phyloP scores from a whole-genome alignment of 2,888 invertebrate genomes.

The Emesis furor region DNA sequence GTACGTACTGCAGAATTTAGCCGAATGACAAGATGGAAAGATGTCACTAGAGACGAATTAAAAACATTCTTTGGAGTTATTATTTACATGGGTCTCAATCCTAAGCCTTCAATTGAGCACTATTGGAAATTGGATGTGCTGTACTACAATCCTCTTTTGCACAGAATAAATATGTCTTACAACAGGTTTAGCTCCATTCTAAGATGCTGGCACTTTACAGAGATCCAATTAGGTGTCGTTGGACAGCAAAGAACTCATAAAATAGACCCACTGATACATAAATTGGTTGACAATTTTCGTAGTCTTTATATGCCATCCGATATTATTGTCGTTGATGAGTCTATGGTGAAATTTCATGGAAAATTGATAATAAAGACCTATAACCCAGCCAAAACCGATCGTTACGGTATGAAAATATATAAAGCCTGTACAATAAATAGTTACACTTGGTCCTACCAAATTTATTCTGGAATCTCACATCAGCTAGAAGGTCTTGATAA shows the following conservation, averaged over 20 bases:
- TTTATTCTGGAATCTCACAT: too few relatives aligned
- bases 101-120: slow-evolving; percentile 49
- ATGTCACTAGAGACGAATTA: slow-evolving; percentile 55
- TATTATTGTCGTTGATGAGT: slow-evolving; percentile 55
- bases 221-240: slow-evolving; percentile 48
- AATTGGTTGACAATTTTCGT: slow-evolving; percentile 51
- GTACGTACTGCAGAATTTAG: slow-evolving; percentile 59
- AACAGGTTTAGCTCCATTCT: slow-evolving; percentile 50
- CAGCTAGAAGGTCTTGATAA: too few relatives aligned
- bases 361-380: too few relatives aligned
- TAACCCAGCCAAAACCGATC: too few relatives aligned
- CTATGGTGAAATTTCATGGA: slow-evolving; percentile 44
- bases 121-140: slow-evolving; percentile 53
- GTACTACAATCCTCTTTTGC: slow-evolving; percentile 56
- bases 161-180: slow-evolving; percentile 59
- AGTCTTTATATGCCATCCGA: slow-evolving; percentile 49
- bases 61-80: slow-evolving; percentile 54
- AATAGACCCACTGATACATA: slow-evolving; percentile 50
- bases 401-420: too few relatives aligned
- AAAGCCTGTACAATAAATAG: too few relatives aligned
- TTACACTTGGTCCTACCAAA: too few relatives aligned
- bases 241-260: slow-evolving; percentile 48
- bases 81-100: slow-evolving; percentile 53
- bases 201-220: slow-evolving; percentile 52
- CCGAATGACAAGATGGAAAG: slow-evolving; percentile 66